phyloP scores from a whole-genome alignment of 2,113 vertebrate species.

The Pagrus major region DNA sequence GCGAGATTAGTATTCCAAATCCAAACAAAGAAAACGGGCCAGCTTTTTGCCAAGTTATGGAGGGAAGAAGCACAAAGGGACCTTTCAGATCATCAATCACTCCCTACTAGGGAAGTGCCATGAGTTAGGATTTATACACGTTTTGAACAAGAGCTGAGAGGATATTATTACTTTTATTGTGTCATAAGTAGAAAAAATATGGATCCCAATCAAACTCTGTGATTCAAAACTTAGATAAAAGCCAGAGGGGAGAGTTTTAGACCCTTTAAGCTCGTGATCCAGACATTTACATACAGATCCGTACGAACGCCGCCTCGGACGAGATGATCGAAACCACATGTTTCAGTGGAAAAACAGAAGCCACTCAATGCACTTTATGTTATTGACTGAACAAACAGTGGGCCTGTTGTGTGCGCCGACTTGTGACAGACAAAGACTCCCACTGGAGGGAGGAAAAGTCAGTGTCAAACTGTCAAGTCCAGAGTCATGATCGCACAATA shows the following conservation, averaged over 20 bases:
- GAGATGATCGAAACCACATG: constrained; percentile 42
- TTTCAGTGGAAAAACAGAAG: constrained; percentile 23
- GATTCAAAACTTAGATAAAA: not conserved
- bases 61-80: constrained; percentile 34
- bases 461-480: constrained; percentile 65
- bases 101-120: not conserved
- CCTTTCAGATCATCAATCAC: constrained; percentile 54
- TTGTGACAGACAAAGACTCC: constrained; percentile 53
- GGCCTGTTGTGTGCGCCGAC: constrained; percentile 34
- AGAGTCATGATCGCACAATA: constrained; percentile 60
- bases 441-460: constrained; percentile 43
- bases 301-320: not conserved
- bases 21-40: constrained; percentile 20
- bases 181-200: not conserved
- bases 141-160: not conserved
- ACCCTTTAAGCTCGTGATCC: not conserved
- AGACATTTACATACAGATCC: not conserved
- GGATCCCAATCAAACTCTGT: not conserved
- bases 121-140: not conserved
- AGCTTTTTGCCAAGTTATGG: constrained; percentile 8
- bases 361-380: constrained; percentile 14
- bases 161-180: not conserved
- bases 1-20: constrained; percentile 33
- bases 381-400: constrained; percentile 39
- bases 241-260: not conserved